These are phyloP conservation scores for Drosophila hawaiiensis DNA, from an alignment of 2,888 invertebrate species.

Conservation along the genomic window DNA sequence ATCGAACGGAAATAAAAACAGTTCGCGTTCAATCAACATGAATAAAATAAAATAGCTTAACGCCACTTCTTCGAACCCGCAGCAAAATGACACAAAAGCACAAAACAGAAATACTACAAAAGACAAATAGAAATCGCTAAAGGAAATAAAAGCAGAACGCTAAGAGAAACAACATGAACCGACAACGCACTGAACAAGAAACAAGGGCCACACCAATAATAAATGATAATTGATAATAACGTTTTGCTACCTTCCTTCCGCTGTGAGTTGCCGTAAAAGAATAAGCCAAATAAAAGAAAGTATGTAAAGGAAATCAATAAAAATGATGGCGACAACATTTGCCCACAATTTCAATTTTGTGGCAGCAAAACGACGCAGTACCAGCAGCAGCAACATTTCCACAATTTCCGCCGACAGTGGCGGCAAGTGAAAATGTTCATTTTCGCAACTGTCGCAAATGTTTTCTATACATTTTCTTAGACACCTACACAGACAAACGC, in stretches of 20 bases:
- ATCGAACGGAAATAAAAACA: conserved; percentile 8
- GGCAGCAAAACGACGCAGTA: conserved; percentile 46
- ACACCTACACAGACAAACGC: conserved; percentile 54
- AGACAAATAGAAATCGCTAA: conserved; percentile 2
- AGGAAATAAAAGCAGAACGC: conserved; percentile 18
- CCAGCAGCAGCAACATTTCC: conserved; percentile 61
- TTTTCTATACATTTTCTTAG: conserved; percentile 55
- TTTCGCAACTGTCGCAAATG: conserved; percentile 60
- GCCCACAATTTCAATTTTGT: conserved; percentile 76
- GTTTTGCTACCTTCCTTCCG: conserved; percentile 78
- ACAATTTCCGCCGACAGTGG: conserved; percentile 64
- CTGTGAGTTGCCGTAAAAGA: conserved; percentile 13
- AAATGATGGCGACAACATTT: conserved; percentile 73
- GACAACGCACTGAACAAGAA: conserved; percentile 31
- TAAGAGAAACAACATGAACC: conserved; percentile 11
- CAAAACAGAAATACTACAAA: background rate
- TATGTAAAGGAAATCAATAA: conserved; percentile 76
- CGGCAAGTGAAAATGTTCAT: conserved; percentile 71
- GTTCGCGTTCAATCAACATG: conserved; percentile 10
- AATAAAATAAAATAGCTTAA: conserved; percentile 16
- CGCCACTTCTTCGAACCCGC: background rate
- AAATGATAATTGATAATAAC: conserved; percentile 80
- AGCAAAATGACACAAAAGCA: background rate
- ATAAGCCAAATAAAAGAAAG: conserved; percentile 48
- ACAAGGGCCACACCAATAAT: conserved; percentile 64